Base-by-base conservation (phyloP, 2,797 vertebrate species). In the Schizopygopsis pylzovi region DNA sequence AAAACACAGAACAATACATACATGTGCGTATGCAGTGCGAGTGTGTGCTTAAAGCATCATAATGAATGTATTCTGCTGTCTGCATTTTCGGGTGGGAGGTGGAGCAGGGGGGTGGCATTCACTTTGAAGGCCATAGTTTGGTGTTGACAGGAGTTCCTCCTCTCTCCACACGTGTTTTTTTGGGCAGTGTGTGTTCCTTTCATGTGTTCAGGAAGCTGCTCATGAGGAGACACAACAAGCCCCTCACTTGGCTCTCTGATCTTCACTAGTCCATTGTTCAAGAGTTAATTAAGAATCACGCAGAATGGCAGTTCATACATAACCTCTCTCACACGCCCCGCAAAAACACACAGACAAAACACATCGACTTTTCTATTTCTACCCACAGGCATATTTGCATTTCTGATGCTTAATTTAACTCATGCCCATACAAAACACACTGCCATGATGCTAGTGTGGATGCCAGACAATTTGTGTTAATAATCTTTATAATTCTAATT, bases 211-310 rank as follows among this genome's bases (percentile, higher is more conserved):
- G 95, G 95, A 96, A 95, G 92, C 92, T 87, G 92, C 92, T 92
- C 80, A 72, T 82, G 39, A 94, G 91, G 93, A 96, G 94, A 96
- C 94, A 95, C 93, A 95, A 95, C 95, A 95, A 95, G 89, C 91
- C 84, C 94, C 93, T 90, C 92, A 92, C 91, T 93, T 90, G 91
- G 90, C 91, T 88, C 91, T 94, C 91, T 93, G 94, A 94, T 94
- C 92, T 92, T 91, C 92, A 81, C 89, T 92, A 81, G 89, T 85
- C 90, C 91, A 95, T 95, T 96, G 95, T 96, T 95, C 94, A 94
- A 93, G 93, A 94, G 93, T 94, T 95, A 95, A 95, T 96, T 92
- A 95, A 94, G 93, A 90, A 95, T 95, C 95, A 93, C 94, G 93
- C 80, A 52, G 72, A 56, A 70, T 65, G 79, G 75, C 63, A 72